These are phyloP conservation scores for Enoplosus armatus DNA, from an alignment of 2,797 vertebrate species.

Conservation along the genomic window DNA sequence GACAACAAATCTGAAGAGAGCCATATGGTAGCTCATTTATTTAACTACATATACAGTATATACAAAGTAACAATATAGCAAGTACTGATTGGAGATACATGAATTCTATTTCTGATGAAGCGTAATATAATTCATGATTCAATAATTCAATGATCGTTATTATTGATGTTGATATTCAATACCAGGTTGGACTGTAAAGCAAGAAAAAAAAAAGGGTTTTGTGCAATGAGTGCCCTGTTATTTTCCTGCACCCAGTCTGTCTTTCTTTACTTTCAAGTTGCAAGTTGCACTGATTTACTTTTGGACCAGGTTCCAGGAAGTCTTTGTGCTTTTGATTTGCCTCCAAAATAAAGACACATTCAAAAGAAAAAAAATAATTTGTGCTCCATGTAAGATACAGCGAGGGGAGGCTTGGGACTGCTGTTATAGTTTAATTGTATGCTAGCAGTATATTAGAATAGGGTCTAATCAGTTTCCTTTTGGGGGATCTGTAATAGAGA, in stretches of 20 bases:
- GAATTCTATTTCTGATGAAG: not conserved
- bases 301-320: not conserved
- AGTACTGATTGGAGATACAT: too few relatives aligned
- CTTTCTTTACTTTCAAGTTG: not conserved
- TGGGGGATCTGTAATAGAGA: not conserved
- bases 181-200: not conserved
- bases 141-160: not conserved
- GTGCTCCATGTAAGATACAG: not conserved
- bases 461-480: conserved; percentile 24
- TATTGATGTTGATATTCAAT: not conserved
- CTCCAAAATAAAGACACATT: not conserved
- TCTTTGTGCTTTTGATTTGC: not conserved
- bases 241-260: not conserved
- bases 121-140: not conserved
- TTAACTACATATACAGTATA: too few relatives aligned
- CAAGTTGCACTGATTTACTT: not conserved
- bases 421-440: conserved; percentile 17
- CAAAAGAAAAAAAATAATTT: too few relatives aligned
- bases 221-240: not conserved
- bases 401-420: not conserved
- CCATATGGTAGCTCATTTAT: too few relatives aligned
- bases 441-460: conserved; percentile 3
- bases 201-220: not conserved
- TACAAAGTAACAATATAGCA: too few relatives aligned
- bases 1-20: not conserved